Evolutionary conservation across 2,113 vertebrate genomes (phyloP).

Genomic region (Odocoileus hemionus): DNA sequence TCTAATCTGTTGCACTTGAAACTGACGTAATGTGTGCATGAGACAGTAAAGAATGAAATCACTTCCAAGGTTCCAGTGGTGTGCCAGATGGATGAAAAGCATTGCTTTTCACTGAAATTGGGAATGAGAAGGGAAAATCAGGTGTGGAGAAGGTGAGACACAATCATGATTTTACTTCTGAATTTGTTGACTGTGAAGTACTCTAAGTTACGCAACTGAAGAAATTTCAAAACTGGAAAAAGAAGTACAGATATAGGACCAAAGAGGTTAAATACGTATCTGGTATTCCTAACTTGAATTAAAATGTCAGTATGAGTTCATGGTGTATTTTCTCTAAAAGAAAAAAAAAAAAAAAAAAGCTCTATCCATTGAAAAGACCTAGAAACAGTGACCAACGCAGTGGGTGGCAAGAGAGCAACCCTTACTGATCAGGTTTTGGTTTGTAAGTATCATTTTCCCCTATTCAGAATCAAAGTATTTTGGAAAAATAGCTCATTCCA

Average conservation of each 20-base stretch:
- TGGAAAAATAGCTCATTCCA: background rate
- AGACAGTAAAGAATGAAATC: background rate
- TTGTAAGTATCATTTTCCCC: background rate
- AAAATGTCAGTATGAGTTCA: background rate
- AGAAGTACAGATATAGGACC: background rate
- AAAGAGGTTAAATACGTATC: background rate
- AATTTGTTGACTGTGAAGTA: background rate
- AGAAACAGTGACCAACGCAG: background rate
- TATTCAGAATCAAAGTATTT: background rate
- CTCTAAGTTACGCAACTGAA: background rate
- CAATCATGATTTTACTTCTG: background rate
- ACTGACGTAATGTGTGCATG: background rate
- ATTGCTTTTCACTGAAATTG: background rate
- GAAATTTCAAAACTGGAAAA: background rate
- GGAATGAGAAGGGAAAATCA: background rate
- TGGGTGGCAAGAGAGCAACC: background rate
- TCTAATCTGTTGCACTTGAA: background rate
- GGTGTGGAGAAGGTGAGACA: background rate
- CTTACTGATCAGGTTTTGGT: background rate
- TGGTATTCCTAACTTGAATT: background rate
- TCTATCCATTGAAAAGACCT: background rate
- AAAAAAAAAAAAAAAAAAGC: background rate
- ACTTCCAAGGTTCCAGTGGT: background rate
- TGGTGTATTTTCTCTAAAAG: background rate
- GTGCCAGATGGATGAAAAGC: background rate